These are phyloP conservation scores for Hylaea fasciaria DNA, from an alignment of 2,888 invertebrate species.

Conservation along the genomic window DNA sequence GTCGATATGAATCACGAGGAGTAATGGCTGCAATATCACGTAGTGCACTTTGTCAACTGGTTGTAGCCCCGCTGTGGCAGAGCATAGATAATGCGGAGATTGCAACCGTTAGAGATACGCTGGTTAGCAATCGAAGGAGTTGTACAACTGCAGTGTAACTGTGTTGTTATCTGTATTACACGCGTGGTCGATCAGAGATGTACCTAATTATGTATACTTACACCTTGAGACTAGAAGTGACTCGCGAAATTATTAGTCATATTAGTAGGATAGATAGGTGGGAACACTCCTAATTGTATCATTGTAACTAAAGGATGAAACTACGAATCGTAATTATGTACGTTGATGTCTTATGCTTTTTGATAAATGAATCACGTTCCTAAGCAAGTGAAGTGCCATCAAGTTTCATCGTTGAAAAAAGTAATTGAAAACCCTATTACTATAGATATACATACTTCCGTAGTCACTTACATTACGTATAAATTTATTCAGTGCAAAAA, in stretches of 20 bases:
- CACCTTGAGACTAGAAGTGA: neutral
- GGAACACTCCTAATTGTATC: too few relatives aligned
- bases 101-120: conserved; percentile 65
- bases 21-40: conserved; percentile 85
- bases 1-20: conserved; percentile 82
- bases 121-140: conserved; percentile 57
- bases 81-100: conserved; percentile 81
- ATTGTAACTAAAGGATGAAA: too few relatives aligned
- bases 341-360: too few relatives aligned
- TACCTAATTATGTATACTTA: neutral
- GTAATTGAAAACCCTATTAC: neutral
- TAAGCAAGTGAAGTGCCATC: too few relatives aligned
- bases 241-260: neutral
- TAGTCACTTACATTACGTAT: too few relatives aligned
- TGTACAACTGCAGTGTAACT: conserved; percentile 47
- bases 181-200: conserved; percentile 21
- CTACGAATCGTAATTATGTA: too few relatives aligned
- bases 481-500: neutral
- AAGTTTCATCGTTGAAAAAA: too few relatives aligned
- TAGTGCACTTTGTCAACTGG: conserved; percentile 85
- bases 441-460: too few relatives aligned
- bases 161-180: conserved; percentile 27
- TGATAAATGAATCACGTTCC: too few relatives aligned
- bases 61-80: conserved; percentile 74
- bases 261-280: too few relatives aligned